Percentiles rank a stretch among this genome's conserved stretches.
These are phyloP conservation scores for Brachynemurus nebulosus DNA, from an alignment of 2,888 invertebrate species.

Conservation along the genomic window DNA sequence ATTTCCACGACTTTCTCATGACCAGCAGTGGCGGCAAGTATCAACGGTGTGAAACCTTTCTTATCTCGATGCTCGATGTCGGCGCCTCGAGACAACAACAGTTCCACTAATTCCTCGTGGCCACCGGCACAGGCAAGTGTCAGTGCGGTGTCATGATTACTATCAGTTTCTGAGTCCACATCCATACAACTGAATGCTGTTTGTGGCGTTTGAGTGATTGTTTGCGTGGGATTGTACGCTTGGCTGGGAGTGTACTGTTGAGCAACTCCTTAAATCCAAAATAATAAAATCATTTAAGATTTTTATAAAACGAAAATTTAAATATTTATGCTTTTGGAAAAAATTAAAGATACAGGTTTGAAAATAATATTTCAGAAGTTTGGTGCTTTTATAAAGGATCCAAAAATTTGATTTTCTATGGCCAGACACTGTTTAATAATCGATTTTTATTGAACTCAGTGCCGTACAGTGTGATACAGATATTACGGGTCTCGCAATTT, in stretches of 20 bases:
- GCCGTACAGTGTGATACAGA: too few species aligned
- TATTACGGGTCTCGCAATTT: too few species aligned
- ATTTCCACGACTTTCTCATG: slow-evolving; percentile 86
- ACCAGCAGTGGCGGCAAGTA: slow-evolving; percentile 93
- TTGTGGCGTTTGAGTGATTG: slow-evolving; percentile 27
- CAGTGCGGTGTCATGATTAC: slow-evolving; percentile 96
- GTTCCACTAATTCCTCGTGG: slow-evolving; percentile 87
- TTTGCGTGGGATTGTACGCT: slow-evolving; percentile 14
- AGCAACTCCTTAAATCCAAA: slow-evolving; percentile 9
- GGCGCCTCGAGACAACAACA: slow-evolving; percentile 82
- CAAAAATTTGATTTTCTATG: too few species aligned
- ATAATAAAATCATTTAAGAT: not conserved
- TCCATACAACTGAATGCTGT: slow-evolving; percentile 65
- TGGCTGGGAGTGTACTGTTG: slow-evolving; percentile 24
- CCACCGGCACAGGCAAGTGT: slow-evolving; percentile 96
- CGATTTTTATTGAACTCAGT: too few species aligned
- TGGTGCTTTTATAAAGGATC: too few species aligned
- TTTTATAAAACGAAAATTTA: too few species aligned
- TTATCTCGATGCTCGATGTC: slow-evolving; percentile 98
- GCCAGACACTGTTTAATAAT: too few species aligned
- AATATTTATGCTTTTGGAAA: too few species aligned
- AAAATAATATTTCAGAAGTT: too few species aligned
- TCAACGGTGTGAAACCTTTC: slow-evolving; percentile 96
- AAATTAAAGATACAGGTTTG: too few species aligned
- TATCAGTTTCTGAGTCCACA: slow-evolving; percentile 95